Conservation (phyloP, 2,113 vertebrate species). For the Rhinolophus sinicus region DNA sequence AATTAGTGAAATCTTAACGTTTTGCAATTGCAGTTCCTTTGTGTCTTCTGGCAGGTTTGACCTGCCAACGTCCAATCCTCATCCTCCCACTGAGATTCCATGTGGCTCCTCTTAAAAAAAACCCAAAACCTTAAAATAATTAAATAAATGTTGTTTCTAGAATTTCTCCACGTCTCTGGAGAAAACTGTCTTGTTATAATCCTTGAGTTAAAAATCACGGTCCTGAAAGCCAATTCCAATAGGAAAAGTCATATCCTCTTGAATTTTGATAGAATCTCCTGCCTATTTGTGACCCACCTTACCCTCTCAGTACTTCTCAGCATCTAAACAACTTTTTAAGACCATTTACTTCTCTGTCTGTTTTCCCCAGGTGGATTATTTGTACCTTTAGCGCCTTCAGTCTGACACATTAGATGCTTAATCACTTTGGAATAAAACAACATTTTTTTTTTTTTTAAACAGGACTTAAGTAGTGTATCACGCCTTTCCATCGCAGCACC, state of each 20-base stretch:
- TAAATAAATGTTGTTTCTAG: background rate
- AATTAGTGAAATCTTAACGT: background rate
- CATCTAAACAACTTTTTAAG: background rate
- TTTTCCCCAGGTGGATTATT: background rate
- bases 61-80: background rate
- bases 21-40: background rate
- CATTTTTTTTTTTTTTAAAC: background rate
- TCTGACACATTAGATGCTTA: background rate
- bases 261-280: background rate
- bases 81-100: background rate
- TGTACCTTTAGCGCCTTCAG: background rate
- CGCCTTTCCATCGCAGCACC: conserved; percentile 46
- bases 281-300: background rate
- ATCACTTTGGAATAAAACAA: background rate
- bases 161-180: background rate
- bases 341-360: background rate
- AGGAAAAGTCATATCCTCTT: background rate
- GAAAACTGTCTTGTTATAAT: background rate
- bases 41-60: background rate
- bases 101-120: background rate
- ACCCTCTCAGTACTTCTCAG: background rate
- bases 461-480: background rate
- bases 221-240: background rate
- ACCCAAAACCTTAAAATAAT: background rate
- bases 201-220: background rate